Evolutionary conservation across 2,113 vertebrate genomes (phyloP), one percentile per base, ranked within the genome.

Genomic region (Pomatostomus ruficeps): DNA sequence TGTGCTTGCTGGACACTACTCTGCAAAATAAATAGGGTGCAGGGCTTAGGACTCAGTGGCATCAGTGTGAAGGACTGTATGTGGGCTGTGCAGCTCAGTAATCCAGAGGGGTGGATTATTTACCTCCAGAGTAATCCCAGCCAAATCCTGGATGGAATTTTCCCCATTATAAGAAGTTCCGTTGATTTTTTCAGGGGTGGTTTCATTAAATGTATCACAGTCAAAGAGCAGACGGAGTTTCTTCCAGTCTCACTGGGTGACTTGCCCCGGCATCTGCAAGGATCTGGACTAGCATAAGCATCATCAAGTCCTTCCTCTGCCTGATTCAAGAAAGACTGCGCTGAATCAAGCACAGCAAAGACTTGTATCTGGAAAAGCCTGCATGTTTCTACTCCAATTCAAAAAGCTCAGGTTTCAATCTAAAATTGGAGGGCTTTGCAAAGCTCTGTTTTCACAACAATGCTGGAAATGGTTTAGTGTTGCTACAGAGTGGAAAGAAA

Each of bases 391-490:
- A 51, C 52, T 80, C 70, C 28, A 65, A 9, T 66, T 65, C 22
- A n/a, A 57, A 81, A 92, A 94, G 49, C 77, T 95, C 38, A 1
- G 14, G 29, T 96, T 93, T 93, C 91, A 89, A 48, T 61, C 58
- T 49, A 35, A 89, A 91, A 79, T 26, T 55, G 48, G 86, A 75
- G 52, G 46, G 33, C 38, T 93, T 93, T 28, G 43, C 54, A 62
- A 78, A 73, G 36, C 80, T 92, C 59, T 7, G 6, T 92, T 95
- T 93, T 94, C 89, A 93, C 89, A 96, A 95, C 94, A 96, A 76
- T 85, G 71, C 67, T 94, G 74, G 74, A 79, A 89, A 83, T 0
- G 17, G 59, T 85, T 95, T 89, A 76, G 45, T 65, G 49, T 73
- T 76, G 62, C 70, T 95, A 14, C 84, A n/a, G 59, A 91, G 66